Evolutionary conservation across 2,888 invertebrate genomes (phyloP).

Genomic region (Caenorhabditis wallacei): DNA sequence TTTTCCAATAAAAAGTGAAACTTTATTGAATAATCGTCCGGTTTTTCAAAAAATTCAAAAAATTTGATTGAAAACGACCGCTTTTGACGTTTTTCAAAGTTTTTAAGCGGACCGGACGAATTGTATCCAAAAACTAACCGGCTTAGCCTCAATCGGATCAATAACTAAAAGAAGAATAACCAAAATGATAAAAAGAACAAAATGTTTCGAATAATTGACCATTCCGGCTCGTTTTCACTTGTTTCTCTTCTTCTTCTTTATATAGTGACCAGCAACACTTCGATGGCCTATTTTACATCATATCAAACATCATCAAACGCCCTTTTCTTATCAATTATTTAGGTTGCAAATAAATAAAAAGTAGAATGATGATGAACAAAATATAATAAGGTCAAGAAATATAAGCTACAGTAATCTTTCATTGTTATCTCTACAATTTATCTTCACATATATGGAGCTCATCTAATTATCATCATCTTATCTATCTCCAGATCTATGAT

Average conservation of each 20-base stretch:
- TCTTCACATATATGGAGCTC: background rate
- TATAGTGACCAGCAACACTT: constrained; percentile 42
- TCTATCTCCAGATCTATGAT: background rate
- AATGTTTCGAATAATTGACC: constrained; percentile 5
- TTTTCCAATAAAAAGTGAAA: too few species aligned
- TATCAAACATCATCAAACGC: constrained; percentile 59
- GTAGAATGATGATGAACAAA: background rate
- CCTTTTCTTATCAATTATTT: constrained; percentile 40
- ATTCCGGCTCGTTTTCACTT: constrained; percentile 7
- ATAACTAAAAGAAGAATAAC: constrained; percentile 3
- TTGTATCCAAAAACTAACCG: constrained; percentile 21
- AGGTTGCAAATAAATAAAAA: constrained; percentile 48
- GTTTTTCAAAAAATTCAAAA: too few species aligned
- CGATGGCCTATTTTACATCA: constrained; percentile 56
- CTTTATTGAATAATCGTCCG: too few species aligned
- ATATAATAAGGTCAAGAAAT: constrained; percentile 4
- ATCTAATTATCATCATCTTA: background rate
- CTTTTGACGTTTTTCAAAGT: too few species aligned
- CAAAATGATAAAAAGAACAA: constrained; percentile 15
- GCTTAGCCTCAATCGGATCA: background rate
- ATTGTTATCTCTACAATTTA: too few species aligned
- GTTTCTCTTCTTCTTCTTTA: constrained; percentile 3
- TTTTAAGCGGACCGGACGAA: too few species aligned
- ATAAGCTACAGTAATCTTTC: too few species aligned
- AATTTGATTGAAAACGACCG: too few species aligned